Conservation (phyloP, 2,113 vertebrate species). For the Pollimyrus isidori region DNA sequence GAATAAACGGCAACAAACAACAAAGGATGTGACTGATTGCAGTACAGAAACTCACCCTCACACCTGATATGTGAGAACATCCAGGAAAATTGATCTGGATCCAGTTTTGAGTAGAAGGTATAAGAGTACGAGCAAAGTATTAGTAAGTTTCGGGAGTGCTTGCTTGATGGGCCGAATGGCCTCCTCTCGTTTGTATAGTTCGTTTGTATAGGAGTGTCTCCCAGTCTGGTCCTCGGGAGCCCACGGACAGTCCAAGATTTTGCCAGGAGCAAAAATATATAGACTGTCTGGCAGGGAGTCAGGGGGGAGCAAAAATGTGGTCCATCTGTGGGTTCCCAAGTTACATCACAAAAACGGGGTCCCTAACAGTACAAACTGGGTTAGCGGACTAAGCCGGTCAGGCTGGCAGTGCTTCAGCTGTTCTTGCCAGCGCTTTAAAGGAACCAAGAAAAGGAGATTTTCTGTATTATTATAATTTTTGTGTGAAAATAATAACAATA, state of each 20-base stretch:
- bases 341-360: not conserved
- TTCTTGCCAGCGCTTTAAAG: not conserved
- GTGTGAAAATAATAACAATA: too few relatives aligned
- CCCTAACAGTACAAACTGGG: not conserved
- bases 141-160: not conserved
- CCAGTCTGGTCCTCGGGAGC: not conserved
- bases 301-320: not conserved
- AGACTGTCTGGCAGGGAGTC: too few relatives aligned
- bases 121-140: not conserved
- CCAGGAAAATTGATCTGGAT: not conserved
- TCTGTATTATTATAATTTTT: not conserved
- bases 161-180: too few relatives aligned
- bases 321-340: not conserved
- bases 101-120: not conserved
- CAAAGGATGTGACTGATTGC: not conserved
- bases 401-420: not conserved
- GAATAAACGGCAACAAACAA: not conserved
- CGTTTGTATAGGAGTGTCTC: not conserved
- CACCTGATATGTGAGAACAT: not conserved
- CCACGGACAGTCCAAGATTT: not conserved
- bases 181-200: too few relatives aligned
- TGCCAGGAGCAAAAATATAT: not conserved
- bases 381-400: not conserved
- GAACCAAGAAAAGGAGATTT: not conserved
- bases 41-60: not conserved